These are phyloP conservation scores for Biston stratarius DNA, from an alignment of 2,888 invertebrate genomes.

Conservation along the genomic window DNA sequence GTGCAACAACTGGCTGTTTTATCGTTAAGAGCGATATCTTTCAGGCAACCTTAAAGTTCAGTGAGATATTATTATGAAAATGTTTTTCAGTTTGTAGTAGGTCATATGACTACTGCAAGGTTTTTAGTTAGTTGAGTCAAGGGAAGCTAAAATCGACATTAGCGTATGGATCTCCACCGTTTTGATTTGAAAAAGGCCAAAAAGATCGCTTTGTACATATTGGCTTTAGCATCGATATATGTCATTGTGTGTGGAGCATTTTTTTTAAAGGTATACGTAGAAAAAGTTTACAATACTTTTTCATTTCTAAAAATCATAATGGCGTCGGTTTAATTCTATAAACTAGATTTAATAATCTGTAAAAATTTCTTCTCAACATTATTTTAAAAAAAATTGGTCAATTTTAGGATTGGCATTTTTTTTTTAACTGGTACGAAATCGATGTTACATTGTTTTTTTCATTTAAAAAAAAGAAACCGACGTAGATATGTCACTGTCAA, in stretches of 20 bases:
- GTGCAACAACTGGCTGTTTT: too few species aligned
- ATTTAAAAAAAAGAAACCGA: neutral
- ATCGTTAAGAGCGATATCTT: too few species aligned
- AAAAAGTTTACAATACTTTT: too few species aligned
- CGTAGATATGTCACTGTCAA: slow-evolving; percentile 38
- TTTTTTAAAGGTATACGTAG: slow-evolving; percentile 17
- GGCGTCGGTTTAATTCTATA: neutral
- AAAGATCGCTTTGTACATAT: slow-evolving; percentile 80
- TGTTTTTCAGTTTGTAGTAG: neutral
- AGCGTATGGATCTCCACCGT: slow-evolving; percentile 71
- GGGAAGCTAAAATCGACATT: slow-evolving; percentile 1
- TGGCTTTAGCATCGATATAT: slow-evolving; percentile 54
- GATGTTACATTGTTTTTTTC: neutral
- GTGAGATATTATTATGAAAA: too few species aligned
- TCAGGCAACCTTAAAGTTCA: too few species aligned
- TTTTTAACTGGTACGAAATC: neutral
- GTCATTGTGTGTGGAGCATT: slow-evolving; percentile 36
- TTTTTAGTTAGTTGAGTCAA: neutral
- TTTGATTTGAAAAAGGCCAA: slow-evolving; percentile 73
- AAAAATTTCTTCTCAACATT: neutral
- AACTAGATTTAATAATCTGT: neutral
- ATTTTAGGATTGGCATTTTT: neutral
- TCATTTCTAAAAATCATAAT: neutral
- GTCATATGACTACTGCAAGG: neutral
- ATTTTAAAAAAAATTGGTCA: neutral